A percentile compares a stretch with the other conserved stretches of the same genome.
Conservation (phyloP, 2,797 vertebrate genomes). For the Acanthornis magna region DNA sequence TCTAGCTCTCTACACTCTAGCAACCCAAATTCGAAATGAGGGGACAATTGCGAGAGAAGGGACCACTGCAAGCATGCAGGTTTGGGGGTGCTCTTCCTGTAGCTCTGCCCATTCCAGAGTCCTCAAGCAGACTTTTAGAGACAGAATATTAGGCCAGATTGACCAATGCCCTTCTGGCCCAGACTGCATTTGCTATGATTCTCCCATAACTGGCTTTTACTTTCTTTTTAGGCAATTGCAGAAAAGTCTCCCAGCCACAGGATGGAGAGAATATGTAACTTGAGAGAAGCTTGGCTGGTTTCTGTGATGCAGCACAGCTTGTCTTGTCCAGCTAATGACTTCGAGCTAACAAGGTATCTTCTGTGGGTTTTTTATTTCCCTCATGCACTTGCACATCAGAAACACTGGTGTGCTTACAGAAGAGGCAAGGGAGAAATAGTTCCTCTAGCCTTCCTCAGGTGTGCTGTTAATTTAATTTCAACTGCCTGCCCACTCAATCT, state of each 20-base stretch:
- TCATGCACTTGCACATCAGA: not conserved
- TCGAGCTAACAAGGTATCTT: not conserved
- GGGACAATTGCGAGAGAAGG: fast-evolving
- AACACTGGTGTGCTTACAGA: not conserved
- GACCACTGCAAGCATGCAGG: not conserved
- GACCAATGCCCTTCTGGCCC: not conserved
- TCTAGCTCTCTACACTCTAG: too few species aligned
- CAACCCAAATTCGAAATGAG: not conserved
- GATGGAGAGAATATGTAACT: not conserved
- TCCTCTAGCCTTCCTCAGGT: not conserved
- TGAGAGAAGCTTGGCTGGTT: not conserved
- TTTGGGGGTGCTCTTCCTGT: not conserved
- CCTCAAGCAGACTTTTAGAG: not conserved
- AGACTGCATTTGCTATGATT: not conserved
- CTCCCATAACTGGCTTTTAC: not conserved
- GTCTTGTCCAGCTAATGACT: not conserved
- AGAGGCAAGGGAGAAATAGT: not conserved
- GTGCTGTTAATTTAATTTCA: not conserved
- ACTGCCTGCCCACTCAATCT: not conserved
- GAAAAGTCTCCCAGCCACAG: not conserved
- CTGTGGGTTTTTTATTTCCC: not conserved
- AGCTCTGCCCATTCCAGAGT: not conserved
- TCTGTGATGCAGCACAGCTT: not conserved
- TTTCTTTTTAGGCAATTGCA: not conserved
- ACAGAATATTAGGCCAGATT: not conserved